Base-by-base conservation (phyloP, 2,113 vertebrate species). In the Lipotes vexillifer region DNA sequence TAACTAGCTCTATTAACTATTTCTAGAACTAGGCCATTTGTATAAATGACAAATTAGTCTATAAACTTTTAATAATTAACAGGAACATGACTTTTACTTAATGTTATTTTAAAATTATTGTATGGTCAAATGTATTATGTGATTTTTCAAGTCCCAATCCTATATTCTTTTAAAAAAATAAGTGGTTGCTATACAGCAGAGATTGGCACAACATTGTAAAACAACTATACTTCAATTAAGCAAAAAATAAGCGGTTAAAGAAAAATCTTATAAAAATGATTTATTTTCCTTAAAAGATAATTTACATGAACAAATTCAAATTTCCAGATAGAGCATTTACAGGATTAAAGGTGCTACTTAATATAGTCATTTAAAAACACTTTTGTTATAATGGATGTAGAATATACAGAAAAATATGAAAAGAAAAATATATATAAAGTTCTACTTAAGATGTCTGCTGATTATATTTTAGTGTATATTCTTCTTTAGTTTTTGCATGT, bases 391-490 rank as follows among this genome's bases (percentile, higher is more conserved):
- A 55, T 86, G 87, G 55, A 69, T 92, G 4, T 93, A 69, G 11
- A 69, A 27, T 59, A 59, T 69, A 69, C 1, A 68, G 13, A 78
- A 97, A 86, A 93, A 41, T 15, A 75, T 88, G 25, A 90, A 78
- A 94, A 96, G 44, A 94, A 77, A 90, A 95, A 88, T 4, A 68
- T 75, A 10, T 78, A 66, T 8, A 59, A 85, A 83, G 23, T 83
- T 17, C 23, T 92, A 68, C 36, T 88, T 97, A 52, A 87, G 20
- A 23, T 78, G n/a, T 66, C 57, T 94, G 17, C 11, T 93, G 68
- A 29, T 84, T 74, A 36, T 93, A 33, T 89, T 86, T 97, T 74
- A 72, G n/a, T 90, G 29, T 93, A 46, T 84, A 90, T 92, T 88
- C 14, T 90, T 20, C 4, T 89, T 91, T 81, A 71, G 29, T 74